Evolutionary conservation across 2,797 vertebrate species (phyloP).

Genomic region (Sebastiscus albofasciatus): DNA sequence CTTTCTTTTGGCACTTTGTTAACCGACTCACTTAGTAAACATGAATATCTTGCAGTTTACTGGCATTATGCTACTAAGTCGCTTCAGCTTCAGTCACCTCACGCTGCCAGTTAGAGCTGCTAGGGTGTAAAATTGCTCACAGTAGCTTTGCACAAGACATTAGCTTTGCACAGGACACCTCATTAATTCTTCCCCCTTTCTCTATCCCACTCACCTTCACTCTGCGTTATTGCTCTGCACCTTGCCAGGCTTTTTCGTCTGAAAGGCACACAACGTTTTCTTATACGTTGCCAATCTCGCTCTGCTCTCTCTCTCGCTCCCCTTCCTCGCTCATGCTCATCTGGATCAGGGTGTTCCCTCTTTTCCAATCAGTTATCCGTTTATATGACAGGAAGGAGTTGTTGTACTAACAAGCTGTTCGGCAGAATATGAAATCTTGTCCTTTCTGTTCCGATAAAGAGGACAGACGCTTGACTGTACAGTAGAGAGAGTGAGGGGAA

Average conservation of each 20-base stretch:
- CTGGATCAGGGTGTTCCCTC: background rate
- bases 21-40: background rate
- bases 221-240: background rate
- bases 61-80: background rate
- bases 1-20: background rate
- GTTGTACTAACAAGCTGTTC: background rate
- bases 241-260: background rate
- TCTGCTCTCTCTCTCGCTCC: background rate
- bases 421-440: background rate
- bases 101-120: background rate
- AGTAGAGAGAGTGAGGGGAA: background rate
- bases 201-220: slow-evolving; percentile 2
- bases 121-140: background rate
- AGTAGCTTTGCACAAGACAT: slow-evolving; percentile 17
- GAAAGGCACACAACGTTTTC: slow-evolving; percentile 1
- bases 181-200: slow-evolving; percentile 9
- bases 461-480: background rate
- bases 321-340: background rate
- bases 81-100: background rate
- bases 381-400: slow-evolving; percentile 8
- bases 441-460: background rate
- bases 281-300: background rate
- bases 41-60: background rate
- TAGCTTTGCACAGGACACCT: slow-evolving; percentile 19
- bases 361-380: slow-evolving; percentile 9